phyloP scores from a whole-genome alignment of 1,140 invertebrate species.

The Drosophila nikananu region DNA sequence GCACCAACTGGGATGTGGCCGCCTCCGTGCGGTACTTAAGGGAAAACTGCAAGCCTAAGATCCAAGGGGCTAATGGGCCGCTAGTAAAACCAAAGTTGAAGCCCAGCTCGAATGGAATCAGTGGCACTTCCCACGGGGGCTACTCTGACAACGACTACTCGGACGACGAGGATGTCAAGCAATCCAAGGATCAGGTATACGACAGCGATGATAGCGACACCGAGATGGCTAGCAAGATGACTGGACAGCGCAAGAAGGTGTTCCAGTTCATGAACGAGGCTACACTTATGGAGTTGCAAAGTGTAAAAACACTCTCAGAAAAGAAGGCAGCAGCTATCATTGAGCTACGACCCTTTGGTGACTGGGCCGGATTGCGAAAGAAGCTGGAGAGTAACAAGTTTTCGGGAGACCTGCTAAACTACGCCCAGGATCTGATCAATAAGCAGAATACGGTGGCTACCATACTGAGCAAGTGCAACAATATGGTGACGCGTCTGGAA shows the following conservation, averaged over 20 bases:
- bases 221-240: conserved; percentile 89
- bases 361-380: conserved; percentile 90
- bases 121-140: conserved; percentile 38
- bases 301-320: conserved; percentile 89
- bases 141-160: conserved; percentile 75
- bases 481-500: conserved; percentile 90
- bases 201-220: conserved; percentile 90
- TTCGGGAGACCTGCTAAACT: conserved; percentile 90
- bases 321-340: conserved; percentile 91
- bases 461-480: conserved; percentile 92
- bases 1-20: conserved; percentile 77
- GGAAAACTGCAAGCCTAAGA: conserved; percentile 69
- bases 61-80: conserved; percentile 28
- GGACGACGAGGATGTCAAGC: conserved; percentile 69
- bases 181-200: conserved; percentile 79
- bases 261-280: conserved; percentile 92
- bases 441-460: conserved; percentile 89
- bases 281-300: conserved; percentile 88
- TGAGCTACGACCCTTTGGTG: conserved; percentile 89
- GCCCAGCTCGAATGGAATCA: conserved; percentile 59
- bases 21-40: conserved; percentile 66
- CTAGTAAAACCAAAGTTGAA: conserved; percentile 54
- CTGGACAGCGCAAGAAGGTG: conserved; percentile 90
- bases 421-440: conserved; percentile 89
- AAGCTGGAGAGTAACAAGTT: conserved; percentile 90